phyloP scores from a whole-genome alignment of 2,113 vertebrate species.

The Rhipidura dahli region DNA sequence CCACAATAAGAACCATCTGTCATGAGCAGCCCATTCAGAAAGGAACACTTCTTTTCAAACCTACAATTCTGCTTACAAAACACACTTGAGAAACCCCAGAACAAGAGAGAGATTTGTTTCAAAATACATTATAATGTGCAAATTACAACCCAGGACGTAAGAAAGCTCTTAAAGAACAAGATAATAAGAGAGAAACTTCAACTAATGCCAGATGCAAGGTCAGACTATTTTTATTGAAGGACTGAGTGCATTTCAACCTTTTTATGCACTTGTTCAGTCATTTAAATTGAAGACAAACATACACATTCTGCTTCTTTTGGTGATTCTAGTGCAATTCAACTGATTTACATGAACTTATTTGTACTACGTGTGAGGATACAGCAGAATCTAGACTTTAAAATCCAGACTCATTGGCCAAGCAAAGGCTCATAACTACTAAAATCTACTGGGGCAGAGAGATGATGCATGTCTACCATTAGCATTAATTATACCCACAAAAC shows the following conservation, averaged over 20 bases:
- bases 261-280: neutral
- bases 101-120: neutral
- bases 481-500: neutral
- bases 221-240: neutral
- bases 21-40: neutral
- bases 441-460: neutral
- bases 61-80: conserved; percentile 19
- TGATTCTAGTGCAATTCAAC: neutral
- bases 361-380: neutral
- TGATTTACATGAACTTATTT: neutral
- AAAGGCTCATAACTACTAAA: neutral
- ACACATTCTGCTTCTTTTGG: neutral
- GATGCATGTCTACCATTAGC: neutral
- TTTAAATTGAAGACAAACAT: neutral
- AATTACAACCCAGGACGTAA: conserved; percentile 27
- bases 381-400: neutral
- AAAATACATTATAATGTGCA: conserved; percentile 34
- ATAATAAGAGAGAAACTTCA: conserved; percentile 5
- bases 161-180: neutral
- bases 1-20: conserved; percentile 51
- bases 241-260: neutral
- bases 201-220: neutral
- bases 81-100: conserved; percentile 1
- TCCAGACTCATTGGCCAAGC: neutral
- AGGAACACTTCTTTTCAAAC: neutral